Percentiles rank a stretch among this genome's conserved stretches.
Conservation (phyloP, 2,113 vertebrate species). For the Psettodes erumei region DNA sequence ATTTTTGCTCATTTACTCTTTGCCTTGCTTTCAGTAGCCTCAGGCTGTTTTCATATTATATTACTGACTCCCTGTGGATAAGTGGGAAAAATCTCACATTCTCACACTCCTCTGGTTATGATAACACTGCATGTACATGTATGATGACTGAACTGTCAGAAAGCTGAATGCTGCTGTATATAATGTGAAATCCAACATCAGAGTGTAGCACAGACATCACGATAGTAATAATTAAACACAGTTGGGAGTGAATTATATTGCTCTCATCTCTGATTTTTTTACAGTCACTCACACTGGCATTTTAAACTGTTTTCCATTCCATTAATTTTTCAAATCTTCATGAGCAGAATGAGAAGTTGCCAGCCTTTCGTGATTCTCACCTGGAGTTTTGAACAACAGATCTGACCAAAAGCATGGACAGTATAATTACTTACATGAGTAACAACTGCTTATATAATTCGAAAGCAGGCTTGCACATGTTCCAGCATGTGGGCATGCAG, state of each 20-base stretch:
- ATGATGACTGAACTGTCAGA: neutral
- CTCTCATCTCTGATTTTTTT: neutral
- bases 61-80: too few relatives aligned
- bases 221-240: neutral
- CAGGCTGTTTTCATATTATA: too few relatives aligned
- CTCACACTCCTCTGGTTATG: too few relatives aligned
- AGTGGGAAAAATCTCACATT: too few relatives aligned
- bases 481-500: slow-evolving; percentile 11
- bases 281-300: neutral
- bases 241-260: neutral
- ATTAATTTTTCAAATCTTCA: neutral
- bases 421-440: neutral
- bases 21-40: too few relatives aligned
- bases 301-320: slow-evolving; percentile 1
- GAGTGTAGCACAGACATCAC: neutral
- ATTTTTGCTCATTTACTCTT: too few relatives aligned
- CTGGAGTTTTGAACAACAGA: too few relatives aligned
- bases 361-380: neutral
- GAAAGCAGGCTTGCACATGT: neutral
- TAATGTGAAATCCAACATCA: neutral
- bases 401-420: neutral
- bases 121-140: neutral
- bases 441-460: neutral
- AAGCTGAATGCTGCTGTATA: neutral
- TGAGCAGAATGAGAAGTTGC: neutral